phyloP scores from a whole-genome alignment of 2,888 invertebrate species.

The Melinaea marsaeus region DNA sequence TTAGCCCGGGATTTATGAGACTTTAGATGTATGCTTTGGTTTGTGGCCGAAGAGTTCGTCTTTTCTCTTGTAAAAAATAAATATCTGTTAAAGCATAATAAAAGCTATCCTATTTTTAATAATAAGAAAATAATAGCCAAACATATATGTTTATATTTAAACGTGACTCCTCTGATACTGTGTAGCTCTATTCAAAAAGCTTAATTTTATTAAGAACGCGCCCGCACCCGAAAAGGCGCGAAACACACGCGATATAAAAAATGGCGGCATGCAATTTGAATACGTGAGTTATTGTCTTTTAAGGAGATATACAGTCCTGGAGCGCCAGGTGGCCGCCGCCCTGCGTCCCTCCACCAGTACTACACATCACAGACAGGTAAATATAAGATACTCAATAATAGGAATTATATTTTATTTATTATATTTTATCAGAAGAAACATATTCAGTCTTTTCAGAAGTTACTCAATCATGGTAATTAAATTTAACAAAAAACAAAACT shows the following conservation, averaged over 20 bases:
- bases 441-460: no score
- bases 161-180: constrained; percentile 43
- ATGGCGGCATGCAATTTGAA: constrained; percentile 75
- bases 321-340: constrained; percentile 39
- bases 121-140: background rate
- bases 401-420: no score
- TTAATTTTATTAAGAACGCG: constrained; percentile 77
- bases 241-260: constrained; percentile 79
- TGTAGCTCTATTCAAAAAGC: constrained; percentile 53
- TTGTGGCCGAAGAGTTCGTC: background rate
- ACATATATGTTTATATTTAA: background rate
- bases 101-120: no score
- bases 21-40: background rate
- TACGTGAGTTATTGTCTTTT: constrained; percentile 77
- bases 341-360: constrained; percentile 3
- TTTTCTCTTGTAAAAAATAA: no score
- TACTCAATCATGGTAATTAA: no score
- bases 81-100: no score
- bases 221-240: constrained; percentile 77
- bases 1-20: constrained; percentile 27
- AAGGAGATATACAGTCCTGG: constrained; percentile 65
- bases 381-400: background rate
- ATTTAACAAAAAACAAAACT: no score
- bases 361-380: constrained; percentile 4
- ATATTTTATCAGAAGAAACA: no score